These are phyloP conservation scores for Syngnathus floridae DNA, from an alignment of 2,113 vertebrate species.

Conservation along the genomic window DNA sequence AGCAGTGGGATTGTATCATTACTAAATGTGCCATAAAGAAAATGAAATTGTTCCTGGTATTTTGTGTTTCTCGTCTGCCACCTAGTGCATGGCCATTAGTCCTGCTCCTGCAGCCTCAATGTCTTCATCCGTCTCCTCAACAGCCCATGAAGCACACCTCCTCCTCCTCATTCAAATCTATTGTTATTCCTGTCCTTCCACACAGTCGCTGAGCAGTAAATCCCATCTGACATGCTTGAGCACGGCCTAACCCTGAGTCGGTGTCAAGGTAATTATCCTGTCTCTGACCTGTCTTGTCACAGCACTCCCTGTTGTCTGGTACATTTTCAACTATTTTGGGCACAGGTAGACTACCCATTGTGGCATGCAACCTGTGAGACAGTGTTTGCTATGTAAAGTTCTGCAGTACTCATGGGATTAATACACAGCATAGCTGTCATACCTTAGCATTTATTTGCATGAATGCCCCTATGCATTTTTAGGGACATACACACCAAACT, in stretches of 20 bases:
- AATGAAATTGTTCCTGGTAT: neutral
- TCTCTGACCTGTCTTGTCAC: slow-evolving; percentile 51
- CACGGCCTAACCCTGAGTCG: slow-evolving; percentile 23
- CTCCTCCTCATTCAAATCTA: slow-evolving; percentile 9
- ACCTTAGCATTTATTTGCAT: neutral
- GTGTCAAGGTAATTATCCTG: slow-evolving; percentile 40
- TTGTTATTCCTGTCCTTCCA: slow-evolving; percentile 35
- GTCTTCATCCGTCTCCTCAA: slow-evolving; percentile 7
- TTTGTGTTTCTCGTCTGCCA: slow-evolving; percentile 52
- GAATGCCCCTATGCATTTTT: neutral
- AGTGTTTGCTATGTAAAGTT: neutral
- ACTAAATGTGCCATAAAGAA: neutral
- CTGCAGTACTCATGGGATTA: neutral
- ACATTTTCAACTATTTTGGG: slow-evolving; percentile 26
- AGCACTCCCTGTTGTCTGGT: slow-evolving; percentile 24
- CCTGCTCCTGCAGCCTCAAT: neutral
- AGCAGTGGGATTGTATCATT: neutral
- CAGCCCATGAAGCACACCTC: slow-evolving; percentile 1
- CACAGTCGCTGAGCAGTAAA: slow-evolving; percentile 32
- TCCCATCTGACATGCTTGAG: slow-evolving; percentile 27
- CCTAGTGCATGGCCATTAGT: slow-evolving; percentile 44
- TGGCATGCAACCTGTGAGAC: neutral
- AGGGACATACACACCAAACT: neutral
- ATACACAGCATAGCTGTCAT: neutral
- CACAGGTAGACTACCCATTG: slow-evolving; percentile 3